A percentile compares a stretch with the other conserved stretches of the same genome.
These are phyloP conservation scores for Sebastes baramenuke DNA, from an alignment of 2,797 vertebrate genomes.

Conservation along the genomic window DNA sequence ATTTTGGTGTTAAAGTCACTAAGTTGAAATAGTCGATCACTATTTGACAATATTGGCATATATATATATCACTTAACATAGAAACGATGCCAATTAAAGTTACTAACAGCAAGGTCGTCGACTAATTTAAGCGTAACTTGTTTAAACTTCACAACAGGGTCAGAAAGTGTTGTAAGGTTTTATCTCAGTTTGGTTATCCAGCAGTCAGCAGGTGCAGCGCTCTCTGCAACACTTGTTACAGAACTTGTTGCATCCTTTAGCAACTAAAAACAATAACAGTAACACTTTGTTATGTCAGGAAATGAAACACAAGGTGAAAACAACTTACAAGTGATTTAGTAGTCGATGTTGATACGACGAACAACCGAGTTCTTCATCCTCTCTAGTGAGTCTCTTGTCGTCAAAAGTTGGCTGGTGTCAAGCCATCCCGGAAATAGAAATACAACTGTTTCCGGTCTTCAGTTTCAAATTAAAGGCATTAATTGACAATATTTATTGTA, in stretches of 20 bases:
- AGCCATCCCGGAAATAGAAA: neutral
- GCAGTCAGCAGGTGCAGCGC: slow-evolving; percentile 55
- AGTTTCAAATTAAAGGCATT: slow-evolving; percentile 24
- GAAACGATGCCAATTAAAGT: neutral
- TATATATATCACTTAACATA: too few species aligned
- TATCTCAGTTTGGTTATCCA: neutral
- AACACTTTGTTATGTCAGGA: too few species aligned
- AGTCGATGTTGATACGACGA: fast-evolving
- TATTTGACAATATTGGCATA: neutral
- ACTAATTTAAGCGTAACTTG: fast-evolving
- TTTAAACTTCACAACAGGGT: neutral
- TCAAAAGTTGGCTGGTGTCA: neutral
- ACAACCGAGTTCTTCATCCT: neutral
- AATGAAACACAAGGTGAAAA: neutral
- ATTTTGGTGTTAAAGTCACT: neutral
- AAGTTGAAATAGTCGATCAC: neutral
- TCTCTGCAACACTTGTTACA: too few species aligned
- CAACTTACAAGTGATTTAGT: slow-evolving; percentile 16
- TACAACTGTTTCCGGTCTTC: neutral
- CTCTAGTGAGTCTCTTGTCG: neutral
- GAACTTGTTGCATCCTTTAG: slow-evolving; percentile 7
- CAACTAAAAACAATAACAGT: neutral
- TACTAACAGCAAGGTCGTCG: fast-evolving
- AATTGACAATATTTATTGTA: neutral
- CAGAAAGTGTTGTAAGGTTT: neutral